Evolutionary conservation across 2,113 vertebrate genomes (phyloP), one percentile per base, ranked within the genome.

Genomic region (Gadus chalcogrammus): DNA sequence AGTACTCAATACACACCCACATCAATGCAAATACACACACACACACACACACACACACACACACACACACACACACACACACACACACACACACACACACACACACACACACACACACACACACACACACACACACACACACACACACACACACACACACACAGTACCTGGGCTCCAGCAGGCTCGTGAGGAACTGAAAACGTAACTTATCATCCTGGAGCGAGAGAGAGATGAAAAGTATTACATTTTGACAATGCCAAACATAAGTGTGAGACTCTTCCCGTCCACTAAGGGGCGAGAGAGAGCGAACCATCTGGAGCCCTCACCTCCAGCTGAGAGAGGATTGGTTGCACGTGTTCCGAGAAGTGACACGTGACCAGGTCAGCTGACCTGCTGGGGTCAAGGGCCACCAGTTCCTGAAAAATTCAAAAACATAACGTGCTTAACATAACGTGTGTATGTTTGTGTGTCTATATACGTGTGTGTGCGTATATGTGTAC

Each of bases 341-440:
- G 76, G 66, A 99, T 94, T 27, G 80, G 76, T 73, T 91, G 90
- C 42, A 97, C 89, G 80, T 95, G 90, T n/a, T 91, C 88, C 0
- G 80, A 60, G 75, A 97, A 97, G 86, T 99, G 95, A 72, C 92
- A 92, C 61, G 92, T 76, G 61, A 96, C 92, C 67, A 99, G 72
- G n/a, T 98, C 97, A 11, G 97, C 96, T 79, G 94, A 92, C 87
- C 95, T 99, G 66, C 85, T 88, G 0, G 95, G 93, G 81, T 94
- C 94, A 75, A 98, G 85, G 64, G 83, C 85, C 72, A 96, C 88
- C 72, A 99, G 79, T 68, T 97, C 96, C 97, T 99, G 82, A 16
- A 38, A 82, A 67, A 71, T 20, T 20, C 20, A 27, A 38, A 84
- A 67, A 75, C 4, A 70, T 48, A 62, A 35, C 31, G 6, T 35